Evolutionary conservation across 2,888 invertebrate species (phyloP), one percentile per base, ranked within the genome.

Genomic region (Troides oblongomaculatus): DNA sequence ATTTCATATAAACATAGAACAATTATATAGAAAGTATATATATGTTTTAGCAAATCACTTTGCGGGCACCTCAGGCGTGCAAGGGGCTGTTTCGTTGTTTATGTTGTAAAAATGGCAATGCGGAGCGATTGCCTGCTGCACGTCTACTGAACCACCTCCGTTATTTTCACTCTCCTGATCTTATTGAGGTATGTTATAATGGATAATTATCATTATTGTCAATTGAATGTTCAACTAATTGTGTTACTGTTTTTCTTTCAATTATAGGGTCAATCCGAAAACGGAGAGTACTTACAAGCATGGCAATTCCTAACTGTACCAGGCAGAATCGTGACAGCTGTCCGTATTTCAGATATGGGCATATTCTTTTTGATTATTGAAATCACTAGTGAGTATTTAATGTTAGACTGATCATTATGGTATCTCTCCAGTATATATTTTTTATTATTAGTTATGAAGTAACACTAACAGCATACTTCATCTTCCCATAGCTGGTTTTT

Each of bases 71-170:
- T 23, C 85, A 77, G 74, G 81, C 89, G 68, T 89, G 89, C 76
- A 93, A 90, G 74, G 93, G 93, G 4, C 75, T 86, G 36, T 94
- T 93, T 76, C 93, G 93, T 43, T 94, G 94, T 75, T 82, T 92
- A 1, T 90, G 92, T 74, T 89, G 90, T 75, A 90, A 93, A 74
- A 86, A 79, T 69, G 83, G 84, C 17, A 93, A 92, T 72, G 77
- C 77, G 3, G 82, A 85, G 60, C 78, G 89, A 71, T 78, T 92
- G 23, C 88, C 91, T 2, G 78, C 89, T 62, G 90, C 84, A 23
- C 85, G 93, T 64, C 81, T 94, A 78, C 83, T 94, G 65, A 90
- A 93, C 73, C 94, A 94, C 76, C 81, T 94, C 56, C 90, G 92
- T 68, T 89, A 89, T 78, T 89, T 81, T 75, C 94, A 94, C 74